Conservation (phyloP, 2,113 vertebrate genomes). For the Laticauda colubrina region DNA sequence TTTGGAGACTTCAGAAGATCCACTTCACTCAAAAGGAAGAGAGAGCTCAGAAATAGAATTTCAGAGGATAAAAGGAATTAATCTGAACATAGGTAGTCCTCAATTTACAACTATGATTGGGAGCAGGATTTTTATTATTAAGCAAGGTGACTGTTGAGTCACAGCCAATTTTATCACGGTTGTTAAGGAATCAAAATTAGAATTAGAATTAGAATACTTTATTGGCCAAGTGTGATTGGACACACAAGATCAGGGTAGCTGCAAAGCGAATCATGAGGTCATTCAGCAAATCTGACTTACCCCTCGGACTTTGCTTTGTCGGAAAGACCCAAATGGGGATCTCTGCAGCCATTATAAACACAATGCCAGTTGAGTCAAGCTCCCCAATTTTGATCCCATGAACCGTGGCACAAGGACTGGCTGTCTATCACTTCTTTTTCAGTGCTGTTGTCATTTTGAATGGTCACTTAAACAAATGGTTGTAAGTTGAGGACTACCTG, state of each 20-base stretch:
- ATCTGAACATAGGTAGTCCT: background rate
- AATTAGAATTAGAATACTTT: too few species aligned
- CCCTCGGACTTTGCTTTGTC: background rate
- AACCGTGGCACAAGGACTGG: background rate
- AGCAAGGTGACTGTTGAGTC: background rate
- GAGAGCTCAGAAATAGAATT: background rate
- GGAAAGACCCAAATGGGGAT: background rate
- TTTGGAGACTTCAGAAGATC: background rate
- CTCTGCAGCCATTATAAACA: background rate
- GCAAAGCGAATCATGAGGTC: background rate
- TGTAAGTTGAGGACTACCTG: background rate
- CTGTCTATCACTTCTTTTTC: background rate
- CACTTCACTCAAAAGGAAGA: background rate
- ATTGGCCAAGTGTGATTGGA: too few species aligned
- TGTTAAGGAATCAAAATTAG: background rate
- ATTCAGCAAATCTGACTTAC: background rate
- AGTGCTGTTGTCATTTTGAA: background rate
- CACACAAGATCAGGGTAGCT: too few species aligned
- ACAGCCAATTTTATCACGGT: background rate
- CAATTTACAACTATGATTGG: background rate
- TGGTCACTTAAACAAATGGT: background rate
- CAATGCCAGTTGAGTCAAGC: background rate
- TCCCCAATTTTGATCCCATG: background rate
- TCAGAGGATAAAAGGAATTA: background rate
- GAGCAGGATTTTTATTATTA: background rate